Evolutionary conservation across 2,888 invertebrate species (phyloP).

Genomic region (Chrysodeixis includens): DNA sequence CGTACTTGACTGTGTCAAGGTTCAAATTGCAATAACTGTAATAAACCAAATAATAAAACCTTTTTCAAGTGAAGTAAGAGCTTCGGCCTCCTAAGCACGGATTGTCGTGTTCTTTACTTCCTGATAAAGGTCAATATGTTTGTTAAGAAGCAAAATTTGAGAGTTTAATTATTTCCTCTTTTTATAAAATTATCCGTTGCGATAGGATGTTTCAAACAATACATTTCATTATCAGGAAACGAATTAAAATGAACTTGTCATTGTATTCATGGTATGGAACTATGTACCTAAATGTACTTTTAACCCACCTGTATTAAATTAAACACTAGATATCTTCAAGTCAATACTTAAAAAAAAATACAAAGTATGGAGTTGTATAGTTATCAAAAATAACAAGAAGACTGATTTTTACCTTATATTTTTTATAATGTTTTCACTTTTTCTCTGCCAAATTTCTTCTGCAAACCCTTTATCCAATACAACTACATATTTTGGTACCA

Average conservation of each 20-base stretch:
- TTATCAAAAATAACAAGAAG: too few species aligned
- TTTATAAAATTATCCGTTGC: constrained; percentile 18
- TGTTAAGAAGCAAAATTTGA: constrained; percentile 26
- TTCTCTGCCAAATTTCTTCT: too few species aligned
- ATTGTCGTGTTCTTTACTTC: not conserved
- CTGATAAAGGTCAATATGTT: not conserved
- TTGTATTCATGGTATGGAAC: too few species aligned
- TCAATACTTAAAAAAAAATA: too few species aligned
- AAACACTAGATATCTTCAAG: too few species aligned
- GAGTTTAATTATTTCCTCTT: constrained; percentile 50
- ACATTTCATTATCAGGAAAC: constrained; percentile 33
- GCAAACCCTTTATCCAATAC: too few species aligned
- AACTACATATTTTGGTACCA: too few species aligned
- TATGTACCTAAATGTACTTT: too few species aligned
- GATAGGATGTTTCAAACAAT: constrained; percentile 21
- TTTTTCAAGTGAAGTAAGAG: not conserved
- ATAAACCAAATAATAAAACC: not conserved
- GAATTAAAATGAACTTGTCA: constrained; percentile 12
- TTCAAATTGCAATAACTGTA: not conserved
- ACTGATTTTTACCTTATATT: too few species aligned
- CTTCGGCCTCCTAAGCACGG: not conserved
- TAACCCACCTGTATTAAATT: too few species aligned
- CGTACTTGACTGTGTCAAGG: not conserved
- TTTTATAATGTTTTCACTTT: too few species aligned
- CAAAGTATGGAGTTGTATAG: too few species aligned